Conservation (phyloP, 1,140 invertebrate species). For the Chelonus insularis region DNA sequence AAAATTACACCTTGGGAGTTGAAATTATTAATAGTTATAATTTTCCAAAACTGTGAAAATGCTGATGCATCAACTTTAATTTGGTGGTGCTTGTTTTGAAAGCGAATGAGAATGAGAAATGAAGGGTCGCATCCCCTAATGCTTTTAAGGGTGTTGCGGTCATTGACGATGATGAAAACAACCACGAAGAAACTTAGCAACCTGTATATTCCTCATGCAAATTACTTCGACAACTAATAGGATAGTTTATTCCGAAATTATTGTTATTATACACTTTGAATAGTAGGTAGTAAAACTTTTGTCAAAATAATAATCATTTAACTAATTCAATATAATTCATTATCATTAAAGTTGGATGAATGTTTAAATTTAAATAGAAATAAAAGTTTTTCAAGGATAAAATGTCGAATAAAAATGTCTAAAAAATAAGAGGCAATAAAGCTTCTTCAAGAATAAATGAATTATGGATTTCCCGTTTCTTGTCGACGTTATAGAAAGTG, state of each 20-base stretch:
- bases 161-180: background rate
- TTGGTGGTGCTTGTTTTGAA: conserved; percentile 27
- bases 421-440: conserved; percentile 9
- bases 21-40: background rate
- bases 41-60: conserved; percentile 29
- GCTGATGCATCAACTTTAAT: conserved; percentile 52
- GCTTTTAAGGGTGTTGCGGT: background rate
- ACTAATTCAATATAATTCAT: too few relatives aligned
- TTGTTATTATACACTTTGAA: background rate
- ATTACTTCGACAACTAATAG: background rate
- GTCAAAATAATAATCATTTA: too few relatives aligned
- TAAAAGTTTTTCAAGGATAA: background rate
- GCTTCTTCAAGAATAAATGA: conserved; percentile 42
- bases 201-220: background rate
- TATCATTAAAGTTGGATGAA: too few relatives aligned
- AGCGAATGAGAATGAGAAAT: background rate
- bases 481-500: conserved; percentile 40
- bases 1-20: conserved; percentile 48
- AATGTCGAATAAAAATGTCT: background rate
- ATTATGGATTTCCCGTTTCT: conserved; percentile 42
- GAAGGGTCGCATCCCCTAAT: background rate
- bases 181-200: background rate
- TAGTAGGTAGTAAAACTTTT: too few relatives aligned
- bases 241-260: background rate
- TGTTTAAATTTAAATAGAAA: background rate